These are phyloP conservation scores for Megalonaias nervosa DNA, from an alignment of 1,140 invertebrate species.

Conservation along the genomic window DNA sequence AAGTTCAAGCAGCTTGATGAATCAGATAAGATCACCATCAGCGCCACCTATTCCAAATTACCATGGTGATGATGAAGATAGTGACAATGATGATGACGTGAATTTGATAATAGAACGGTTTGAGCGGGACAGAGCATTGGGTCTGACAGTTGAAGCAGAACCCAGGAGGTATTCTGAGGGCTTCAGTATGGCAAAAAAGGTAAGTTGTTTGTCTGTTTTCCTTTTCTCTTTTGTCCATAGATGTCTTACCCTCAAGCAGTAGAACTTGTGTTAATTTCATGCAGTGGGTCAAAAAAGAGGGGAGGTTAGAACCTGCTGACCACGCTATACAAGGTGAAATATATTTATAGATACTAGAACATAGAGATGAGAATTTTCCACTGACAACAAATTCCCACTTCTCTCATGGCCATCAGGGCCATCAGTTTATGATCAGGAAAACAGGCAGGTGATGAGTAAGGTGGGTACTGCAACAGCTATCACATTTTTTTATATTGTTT, in stretches of 20 bases:
- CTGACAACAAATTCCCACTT: no score
- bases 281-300: no score
- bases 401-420: no score
- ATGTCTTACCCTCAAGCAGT: background rate
- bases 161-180: constrained; percentile 44
- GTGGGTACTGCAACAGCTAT: no score
- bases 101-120: constrained; percentile 39
- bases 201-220: constrained; percentile 14
- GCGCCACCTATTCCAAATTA: constrained; percentile 60
- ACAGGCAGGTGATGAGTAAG: no score
- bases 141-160: constrained; percentile 27
- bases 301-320: no score
- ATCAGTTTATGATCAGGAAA: no score
- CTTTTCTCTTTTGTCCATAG: constrained; percentile 1
- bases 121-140: constrained; percentile 37
- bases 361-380: no score
- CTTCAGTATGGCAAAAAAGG: constrained; percentile 34
- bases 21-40: constrained; percentile 56
- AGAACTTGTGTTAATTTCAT: no score
- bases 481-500: no score
- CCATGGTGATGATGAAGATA: constrained; percentile 47
- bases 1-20: constrained; percentile 1
- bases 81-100: constrained; percentile 47
- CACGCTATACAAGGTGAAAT: no score
- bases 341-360: no score